Conservation (phyloP, 2,797 vertebrate genomes). For the Eremophila alpestris region DNA sequence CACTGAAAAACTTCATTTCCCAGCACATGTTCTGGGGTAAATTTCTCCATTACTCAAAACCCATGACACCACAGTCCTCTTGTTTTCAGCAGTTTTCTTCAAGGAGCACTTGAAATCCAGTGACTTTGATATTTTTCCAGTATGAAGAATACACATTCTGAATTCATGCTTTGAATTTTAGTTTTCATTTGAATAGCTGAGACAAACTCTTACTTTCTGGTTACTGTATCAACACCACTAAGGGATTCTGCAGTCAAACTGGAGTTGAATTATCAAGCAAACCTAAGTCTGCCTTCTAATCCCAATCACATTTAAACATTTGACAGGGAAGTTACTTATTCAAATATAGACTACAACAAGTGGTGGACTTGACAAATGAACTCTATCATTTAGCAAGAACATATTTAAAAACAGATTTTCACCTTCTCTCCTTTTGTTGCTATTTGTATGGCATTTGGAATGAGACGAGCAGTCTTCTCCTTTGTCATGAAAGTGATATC, state of each 20-base stretch:
- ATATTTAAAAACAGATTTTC: neutral
- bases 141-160: neutral
- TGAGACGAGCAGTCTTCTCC: slow-evolving; percentile 92
- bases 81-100: neutral
- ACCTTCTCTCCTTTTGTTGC: slow-evolving; percentile 88
- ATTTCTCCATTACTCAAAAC: neutral
- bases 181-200: neutral
- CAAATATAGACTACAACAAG: neutral
- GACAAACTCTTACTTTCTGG: neutral
- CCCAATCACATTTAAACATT: neutral
- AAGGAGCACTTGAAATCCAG: neutral
- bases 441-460: slow-evolving; percentile 95
- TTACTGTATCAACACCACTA: neutral
- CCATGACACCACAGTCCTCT: neutral
- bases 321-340: neutral
- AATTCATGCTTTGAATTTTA: neutral
- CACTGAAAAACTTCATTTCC: neutral
- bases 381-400: neutral
- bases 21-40: neutral
- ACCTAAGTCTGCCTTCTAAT: neutral
- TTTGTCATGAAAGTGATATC: slow-evolving; percentile 86
- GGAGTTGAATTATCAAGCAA: neutral
- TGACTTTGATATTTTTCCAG: neutral
- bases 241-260: neutral
- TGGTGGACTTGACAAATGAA: neutral